These are phyloP conservation scores for Esox masquinongy DNA, from an alignment of 2,797 vertebrate genomes.

Conservation along the genomic window DNA sequence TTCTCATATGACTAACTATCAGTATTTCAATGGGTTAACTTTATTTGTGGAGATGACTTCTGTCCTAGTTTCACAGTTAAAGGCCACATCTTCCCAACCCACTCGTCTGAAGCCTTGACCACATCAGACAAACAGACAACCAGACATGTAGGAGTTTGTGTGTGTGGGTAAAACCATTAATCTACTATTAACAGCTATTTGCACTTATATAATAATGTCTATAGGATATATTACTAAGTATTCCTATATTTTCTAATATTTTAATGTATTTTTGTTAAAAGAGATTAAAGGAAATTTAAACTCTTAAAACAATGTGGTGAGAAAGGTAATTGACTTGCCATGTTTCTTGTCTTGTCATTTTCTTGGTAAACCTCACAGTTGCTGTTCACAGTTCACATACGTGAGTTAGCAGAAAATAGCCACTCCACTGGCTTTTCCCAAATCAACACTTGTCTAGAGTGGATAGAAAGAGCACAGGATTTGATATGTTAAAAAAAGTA, in stretches of 20 bases:
- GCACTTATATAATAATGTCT: not conserved
- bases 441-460: not conserved
- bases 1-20: slow-evolving; percentile 32
- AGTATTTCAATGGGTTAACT: not conserved
- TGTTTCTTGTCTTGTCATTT: not conserved
- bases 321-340: no score
- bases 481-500: not conserved
- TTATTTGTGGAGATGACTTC: not conserved
- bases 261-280: no score
- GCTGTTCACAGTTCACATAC: not conserved
- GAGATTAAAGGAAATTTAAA: no score
- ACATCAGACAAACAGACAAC: slow-evolving; percentile 1
- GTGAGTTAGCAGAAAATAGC: not conserved
- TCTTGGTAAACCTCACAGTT: not conserved
- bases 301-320: no score
- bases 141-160: not conserved
- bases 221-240: no score
- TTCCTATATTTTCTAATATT: no score
- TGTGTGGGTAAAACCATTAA: not conserved
- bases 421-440: not conserved
- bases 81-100: not conserved
- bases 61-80: not conserved
- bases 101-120: slow-evolving; percentile 1
- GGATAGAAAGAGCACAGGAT: not conserved
- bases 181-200: not conserved